Percentiles rank a stretch among this genome's conserved stretches.
Conservation (phyloP, 2,113 vertebrate genomes). For the Otocyon megalotis region DNA sequence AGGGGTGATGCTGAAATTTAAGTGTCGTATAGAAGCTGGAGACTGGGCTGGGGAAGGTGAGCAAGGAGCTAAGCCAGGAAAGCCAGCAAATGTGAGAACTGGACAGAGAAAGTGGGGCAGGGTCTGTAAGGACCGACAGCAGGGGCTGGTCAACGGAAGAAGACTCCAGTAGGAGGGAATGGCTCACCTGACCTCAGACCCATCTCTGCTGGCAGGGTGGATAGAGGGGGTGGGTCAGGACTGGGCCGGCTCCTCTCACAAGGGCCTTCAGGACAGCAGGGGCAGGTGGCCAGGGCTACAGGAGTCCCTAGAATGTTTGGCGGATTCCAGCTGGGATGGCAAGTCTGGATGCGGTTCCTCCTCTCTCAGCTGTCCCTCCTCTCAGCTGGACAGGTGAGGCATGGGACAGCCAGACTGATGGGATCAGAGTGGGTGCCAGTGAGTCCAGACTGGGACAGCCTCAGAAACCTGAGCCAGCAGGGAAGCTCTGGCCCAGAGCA, state of each 20-base stretch:
- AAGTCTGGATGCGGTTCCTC: not conserved
- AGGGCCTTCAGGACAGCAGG: not conserved
- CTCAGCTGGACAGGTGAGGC: not conserved
- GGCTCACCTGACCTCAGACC: not conserved
- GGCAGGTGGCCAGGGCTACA: no score
- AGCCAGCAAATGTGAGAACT: not conserved
- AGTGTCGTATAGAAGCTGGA: not conserved
- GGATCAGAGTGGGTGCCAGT: not conserved
- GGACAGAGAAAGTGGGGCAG: not conserved
- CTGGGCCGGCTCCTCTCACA: no score
- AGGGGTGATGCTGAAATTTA: not conserved
- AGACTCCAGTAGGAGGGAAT: not conserved
- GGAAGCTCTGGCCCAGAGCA: not conserved
- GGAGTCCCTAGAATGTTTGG: not conserved
- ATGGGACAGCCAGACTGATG: not conserved
- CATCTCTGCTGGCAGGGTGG: not conserved
- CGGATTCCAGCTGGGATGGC: not conserved
- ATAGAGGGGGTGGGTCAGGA: not conserved
- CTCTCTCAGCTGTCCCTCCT: not conserved
- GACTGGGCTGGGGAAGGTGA: not conserved
- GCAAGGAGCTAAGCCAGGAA: not conserved
- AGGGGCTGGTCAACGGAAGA: not conserved
- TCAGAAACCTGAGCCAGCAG: not conserved
- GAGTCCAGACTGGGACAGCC: not conserved
- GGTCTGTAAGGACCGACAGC: not conserved